Conservation (phyloP, 2,113 vertebrate species). For the Leiothrix lutea region DNA sequence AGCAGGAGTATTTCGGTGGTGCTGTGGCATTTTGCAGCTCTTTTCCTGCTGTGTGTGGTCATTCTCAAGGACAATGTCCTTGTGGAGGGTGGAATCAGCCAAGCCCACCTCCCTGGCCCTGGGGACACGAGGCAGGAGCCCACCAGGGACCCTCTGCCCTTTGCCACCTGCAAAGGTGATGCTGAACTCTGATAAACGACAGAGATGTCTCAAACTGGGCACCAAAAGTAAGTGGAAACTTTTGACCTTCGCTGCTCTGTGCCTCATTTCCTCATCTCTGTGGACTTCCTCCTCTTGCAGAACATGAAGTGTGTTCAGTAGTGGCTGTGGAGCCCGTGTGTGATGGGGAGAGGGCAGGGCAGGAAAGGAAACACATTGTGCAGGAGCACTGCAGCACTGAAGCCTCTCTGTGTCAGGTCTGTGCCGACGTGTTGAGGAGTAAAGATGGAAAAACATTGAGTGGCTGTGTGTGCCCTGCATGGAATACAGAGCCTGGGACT, state of each 20-base stretch:
- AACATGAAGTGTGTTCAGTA: neutral
- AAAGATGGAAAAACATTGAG: neutral
- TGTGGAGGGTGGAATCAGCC: neutral
- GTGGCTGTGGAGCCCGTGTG: fast-evolving
- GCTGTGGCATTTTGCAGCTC: neutral
- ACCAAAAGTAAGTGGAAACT: conserved; percentile 31
- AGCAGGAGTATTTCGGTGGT: neutral
- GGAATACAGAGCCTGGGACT: neutral
- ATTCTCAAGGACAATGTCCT: neutral
- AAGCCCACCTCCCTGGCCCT: neutral
- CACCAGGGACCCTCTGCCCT: neutral
- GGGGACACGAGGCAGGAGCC: neutral
- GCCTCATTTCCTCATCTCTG: conserved; percentile 38
- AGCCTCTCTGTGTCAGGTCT: neutral
- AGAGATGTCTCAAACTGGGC: neutral
- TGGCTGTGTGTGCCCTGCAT: no score
- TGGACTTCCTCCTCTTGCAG: neutral
- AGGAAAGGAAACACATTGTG: neutral
- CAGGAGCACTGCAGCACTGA: neutral
- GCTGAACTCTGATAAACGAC: neutral
- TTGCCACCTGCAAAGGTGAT: neutral
- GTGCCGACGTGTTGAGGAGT: neutral
- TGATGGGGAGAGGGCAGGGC: neutral
- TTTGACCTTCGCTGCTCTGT: conserved; percentile 29
- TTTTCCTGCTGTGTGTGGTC: neutral